These are phyloP conservation scores for Odontophorus gujanensis DNA, from an alignment of 2,113 vertebrate species.

Conservation along the genomic window DNA sequence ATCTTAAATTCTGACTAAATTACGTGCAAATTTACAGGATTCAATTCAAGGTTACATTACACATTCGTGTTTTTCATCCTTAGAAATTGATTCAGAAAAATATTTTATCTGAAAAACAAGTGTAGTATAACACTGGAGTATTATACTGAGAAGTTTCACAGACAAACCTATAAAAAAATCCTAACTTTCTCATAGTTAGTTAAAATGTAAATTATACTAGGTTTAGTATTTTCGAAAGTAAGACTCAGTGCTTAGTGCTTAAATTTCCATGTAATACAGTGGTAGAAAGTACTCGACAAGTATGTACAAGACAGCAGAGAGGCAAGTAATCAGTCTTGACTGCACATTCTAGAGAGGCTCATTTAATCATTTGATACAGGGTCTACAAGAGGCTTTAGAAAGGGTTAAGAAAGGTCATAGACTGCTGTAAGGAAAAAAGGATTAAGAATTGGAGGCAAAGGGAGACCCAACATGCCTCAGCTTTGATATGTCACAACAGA, in stretches of 20 bases:
- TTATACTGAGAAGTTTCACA: neutral
- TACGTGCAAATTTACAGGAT: neutral
- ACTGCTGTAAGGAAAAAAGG: neutral
- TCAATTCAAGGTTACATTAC: neutral
- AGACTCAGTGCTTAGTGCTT: neutral
- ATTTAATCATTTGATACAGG: neutral
- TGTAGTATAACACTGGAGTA: neutral
- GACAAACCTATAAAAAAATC: neutral
- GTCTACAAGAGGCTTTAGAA: neutral
- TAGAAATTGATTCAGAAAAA: neutral
- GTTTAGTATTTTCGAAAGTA: neutral
- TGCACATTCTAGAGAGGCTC: neutral
- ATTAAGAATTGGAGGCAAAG: neutral
- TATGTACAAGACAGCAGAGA: neutral
- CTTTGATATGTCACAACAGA: neutral
- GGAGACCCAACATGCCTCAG: neutral
- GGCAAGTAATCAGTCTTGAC: neutral
- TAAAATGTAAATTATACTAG: neutral
- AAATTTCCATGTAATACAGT: rapidly evolving
- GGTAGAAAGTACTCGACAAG: neutral
- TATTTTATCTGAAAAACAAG: neutral
- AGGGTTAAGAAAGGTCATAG: neutral
- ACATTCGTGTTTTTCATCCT: neutral
- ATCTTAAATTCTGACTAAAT: neutral
- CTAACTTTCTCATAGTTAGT: neutral